Evolutionary conservation across 2,888 invertebrate genomes (phyloP).

Genomic region (Diadromus collaris): DNA sequence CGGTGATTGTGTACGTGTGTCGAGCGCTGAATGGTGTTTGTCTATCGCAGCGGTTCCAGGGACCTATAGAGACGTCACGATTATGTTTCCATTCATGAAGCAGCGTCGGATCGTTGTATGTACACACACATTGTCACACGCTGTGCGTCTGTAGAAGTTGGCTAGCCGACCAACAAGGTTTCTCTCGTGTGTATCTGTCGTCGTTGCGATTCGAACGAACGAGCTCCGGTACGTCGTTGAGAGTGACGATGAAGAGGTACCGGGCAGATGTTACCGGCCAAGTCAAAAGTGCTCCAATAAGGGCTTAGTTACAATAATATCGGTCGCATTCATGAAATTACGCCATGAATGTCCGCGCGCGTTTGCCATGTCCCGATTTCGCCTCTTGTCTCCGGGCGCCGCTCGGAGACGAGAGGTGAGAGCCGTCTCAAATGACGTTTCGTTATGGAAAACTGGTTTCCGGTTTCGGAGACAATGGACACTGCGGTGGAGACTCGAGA

Average conservation of each 20-base stretch:
- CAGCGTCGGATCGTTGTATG: slow-evolving; percentile 6
- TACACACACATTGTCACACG: slow-evolving; percentile 21
- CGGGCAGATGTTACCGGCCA: slow-evolving; percentile 75
- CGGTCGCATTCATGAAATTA: slow-evolving; percentile 68
- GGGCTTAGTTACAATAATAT: slow-evolving; percentile 73
- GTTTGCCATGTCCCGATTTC: slow-evolving; percentile 10
- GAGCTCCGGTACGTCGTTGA: slow-evolving; percentile 42
- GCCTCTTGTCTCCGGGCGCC: slow-evolving; percentile 24
- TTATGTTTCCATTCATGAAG: slow-evolving; percentile 51
- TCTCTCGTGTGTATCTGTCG: not conserved
- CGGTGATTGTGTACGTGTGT: not conserved
- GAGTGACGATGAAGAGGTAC: slow-evolving; percentile 57
- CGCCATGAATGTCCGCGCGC: slow-evolving; percentile 60
- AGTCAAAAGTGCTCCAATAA: slow-evolving; percentile 78
- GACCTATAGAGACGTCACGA: slow-evolving; percentile 45
- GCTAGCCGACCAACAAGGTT: too few relatives aligned
- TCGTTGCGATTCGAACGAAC: slow-evolving; percentile 33
- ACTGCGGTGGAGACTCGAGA: slow-evolving; percentile 18
- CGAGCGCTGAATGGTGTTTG: not conserved
- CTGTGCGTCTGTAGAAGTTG: too few relatives aligned
- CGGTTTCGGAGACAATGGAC: slow-evolving; percentile 35
- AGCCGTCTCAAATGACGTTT: slow-evolving; percentile 35
- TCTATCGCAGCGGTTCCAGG: slow-evolving; percentile 22
- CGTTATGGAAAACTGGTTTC: slow-evolving; percentile 45
- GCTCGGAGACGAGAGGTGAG: not conserved